These are phyloP conservation scores for Caenorhabditis imperialis DNA, from an alignment of 2,888 invertebrate genomes.

Conservation along the genomic window DNA sequence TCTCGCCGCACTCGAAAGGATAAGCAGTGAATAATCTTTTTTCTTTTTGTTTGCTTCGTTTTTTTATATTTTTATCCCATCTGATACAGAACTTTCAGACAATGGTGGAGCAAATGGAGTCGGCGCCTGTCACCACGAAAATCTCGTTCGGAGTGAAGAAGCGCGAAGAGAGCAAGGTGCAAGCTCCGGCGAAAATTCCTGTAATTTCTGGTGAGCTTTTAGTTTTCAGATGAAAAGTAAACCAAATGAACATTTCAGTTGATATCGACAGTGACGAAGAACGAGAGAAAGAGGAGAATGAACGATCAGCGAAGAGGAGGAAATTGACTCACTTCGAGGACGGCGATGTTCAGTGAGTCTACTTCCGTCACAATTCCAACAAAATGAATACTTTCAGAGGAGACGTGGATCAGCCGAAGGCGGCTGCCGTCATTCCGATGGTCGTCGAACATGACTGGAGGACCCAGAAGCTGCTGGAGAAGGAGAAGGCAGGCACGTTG, in stretches of 20 bases:
- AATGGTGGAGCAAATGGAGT: constrained; percentile 34
- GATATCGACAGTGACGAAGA: constrained; percentile 63
- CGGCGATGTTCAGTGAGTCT: constrained; percentile 59
- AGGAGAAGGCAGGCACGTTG: constrained; percentile 65
- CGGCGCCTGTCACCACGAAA: constrained; percentile 25
- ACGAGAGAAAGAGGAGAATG: constrained; percentile 59
- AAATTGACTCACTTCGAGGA: constrained; percentile 66
- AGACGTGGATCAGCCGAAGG: constrained; percentile 57
- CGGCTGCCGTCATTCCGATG: constrained; percentile 64
- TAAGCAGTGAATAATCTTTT: too few species aligned
- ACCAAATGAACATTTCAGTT: constrained; percentile 39
- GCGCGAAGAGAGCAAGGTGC: constrained; percentile 52
- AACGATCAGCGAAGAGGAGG: constrained; percentile 56
- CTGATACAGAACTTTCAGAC: neutral
- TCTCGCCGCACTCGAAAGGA: too few species aligned
- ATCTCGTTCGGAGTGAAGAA: constrained; percentile 67
- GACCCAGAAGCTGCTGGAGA: constrained; percentile 62
- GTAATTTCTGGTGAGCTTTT: constrained; percentile 44
- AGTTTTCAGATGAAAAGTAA: constrained; percentile 1
- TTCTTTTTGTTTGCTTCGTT: neutral
- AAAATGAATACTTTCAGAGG: constrained; percentile 62
- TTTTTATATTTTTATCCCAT: constrained; percentile 5
- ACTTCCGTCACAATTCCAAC: neutral
- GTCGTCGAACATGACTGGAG: constrained; percentile 67
- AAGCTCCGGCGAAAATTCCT: constrained; percentile 19